Evolutionary conservation across 2,797 vertebrate species (phyloP), one percentile per base, ranked within the genome.

Genomic region (Thaleichthys pacificus): DNA sequence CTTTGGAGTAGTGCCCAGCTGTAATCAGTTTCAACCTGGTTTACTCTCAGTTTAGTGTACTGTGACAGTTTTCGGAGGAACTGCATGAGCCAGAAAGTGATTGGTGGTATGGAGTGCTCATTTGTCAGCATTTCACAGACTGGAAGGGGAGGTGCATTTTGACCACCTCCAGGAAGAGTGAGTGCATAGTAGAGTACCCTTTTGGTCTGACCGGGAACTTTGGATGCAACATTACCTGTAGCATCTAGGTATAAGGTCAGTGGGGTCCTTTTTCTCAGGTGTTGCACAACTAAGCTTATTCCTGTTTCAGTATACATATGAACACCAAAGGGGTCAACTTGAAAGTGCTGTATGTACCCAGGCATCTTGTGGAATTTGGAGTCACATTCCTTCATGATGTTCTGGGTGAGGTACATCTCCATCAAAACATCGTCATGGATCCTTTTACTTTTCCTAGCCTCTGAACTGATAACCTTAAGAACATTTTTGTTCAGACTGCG

Each of bases 241-340:
- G 75, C 80, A 72, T 82, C 69, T 3, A 80, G 61, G 26, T 80
- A 65, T 1, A 80, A 69, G 4, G 49, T 73, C 3, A 71, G 47
- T 47, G 68, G 75, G 64, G 14, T 65, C 26, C n/a, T 62, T 49
- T 62, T 4, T 47, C 24, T 65, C 3, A 71, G 61, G 24, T 77
- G 56, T 8, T 57, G 14, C 4, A 69, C 22, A 1, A 67, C 11
- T 38, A 80, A 71, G 5, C 42, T 26, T 8, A 82, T 9, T 12
- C 69, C 70, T n/a, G 11, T 61, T 30, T 73, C 77, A 14, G 60
- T 77, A n/a, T 82, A 77, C 49, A 82, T n/a, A 12, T 82, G 80
- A 3, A 69, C 17, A 1, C 17, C 61, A 74, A 79, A 79, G 4
- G 71, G 74, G 49, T 79, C 62, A 0, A 79, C 35, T 24, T 77